A percentile compares a stretch with the other conserved stretches of the same genome.
These are phyloP conservation scores for Heliconius hortense DNA, from an alignment of 2,888 invertebrate species.

Conservation along the genomic window DNA sequence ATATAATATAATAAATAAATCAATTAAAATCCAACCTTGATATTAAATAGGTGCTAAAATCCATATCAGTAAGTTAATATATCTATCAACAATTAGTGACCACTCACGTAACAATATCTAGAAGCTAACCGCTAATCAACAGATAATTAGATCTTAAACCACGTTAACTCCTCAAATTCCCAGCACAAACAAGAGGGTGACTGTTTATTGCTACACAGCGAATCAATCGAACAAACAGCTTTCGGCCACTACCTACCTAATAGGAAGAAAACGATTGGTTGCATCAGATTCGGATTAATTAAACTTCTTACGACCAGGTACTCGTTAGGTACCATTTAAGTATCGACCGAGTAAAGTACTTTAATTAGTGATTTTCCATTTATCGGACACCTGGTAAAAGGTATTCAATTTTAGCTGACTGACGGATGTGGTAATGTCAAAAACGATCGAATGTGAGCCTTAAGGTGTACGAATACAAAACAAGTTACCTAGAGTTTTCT, in stretches of 20 bases:
- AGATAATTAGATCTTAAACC: slow-evolving; percentile 66
- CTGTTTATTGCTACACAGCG: slow-evolving; percentile 67
- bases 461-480: slow-evolving; percentile 52
- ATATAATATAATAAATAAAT: slow-evolving; percentile 46
- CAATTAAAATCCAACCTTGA: slow-evolving; percentile 46
- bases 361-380: slow-evolving; percentile 79
- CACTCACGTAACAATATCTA: slow-evolving; percentile 69
- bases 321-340: slow-evolving; percentile 66
- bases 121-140: slow-evolving; percentile 73
- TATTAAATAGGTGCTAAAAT: slow-evolving; percentile 71
- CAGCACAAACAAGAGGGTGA: slow-evolving; percentile 66
- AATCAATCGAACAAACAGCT: slow-evolving; percentile 74
- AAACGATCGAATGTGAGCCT: slow-evolving; percentile 55
- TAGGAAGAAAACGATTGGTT: slow-evolving; percentile 70
- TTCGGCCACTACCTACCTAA: slow-evolving; percentile 57
- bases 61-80: slow-evolving; percentile 46
- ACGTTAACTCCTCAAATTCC: slow-evolving; percentile 73
- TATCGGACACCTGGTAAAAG: slow-evolving; percentile 74
- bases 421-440: slow-evolving; percentile 50
- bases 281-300: slow-evolving; percentile 74
- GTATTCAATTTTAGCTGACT: slow-evolving; percentile 65
- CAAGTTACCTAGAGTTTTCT: slow-evolving; percentile 50
- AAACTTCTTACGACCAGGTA: slow-evolving; percentile 68
- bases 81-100: slow-evolving; percentile 60
- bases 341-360: slow-evolving; percentile 64